These are phyloP conservation scores for Ciconia nigra DNA, from an alignment of 2,797 vertebrate species.

Conservation along the genomic window DNA sequence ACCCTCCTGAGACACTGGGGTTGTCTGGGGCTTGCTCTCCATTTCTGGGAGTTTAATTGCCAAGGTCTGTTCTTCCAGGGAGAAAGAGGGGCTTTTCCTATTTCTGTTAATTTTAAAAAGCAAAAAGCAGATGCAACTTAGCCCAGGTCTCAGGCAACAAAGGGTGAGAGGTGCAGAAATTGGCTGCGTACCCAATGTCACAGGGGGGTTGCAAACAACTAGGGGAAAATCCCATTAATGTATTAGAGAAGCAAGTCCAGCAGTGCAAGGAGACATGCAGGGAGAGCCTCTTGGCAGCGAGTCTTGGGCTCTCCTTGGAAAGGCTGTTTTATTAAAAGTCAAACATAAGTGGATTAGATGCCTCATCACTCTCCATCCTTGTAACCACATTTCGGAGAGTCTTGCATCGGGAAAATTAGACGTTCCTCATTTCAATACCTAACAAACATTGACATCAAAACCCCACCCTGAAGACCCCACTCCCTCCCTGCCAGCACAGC, in stretches of 20 bases:
- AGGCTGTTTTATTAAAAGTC: constrained; percentile 24
- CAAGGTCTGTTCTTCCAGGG: not conserved
- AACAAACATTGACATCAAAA: constrained; percentile 46
- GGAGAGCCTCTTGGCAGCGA: not conserved
- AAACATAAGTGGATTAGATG: constrained; percentile 40
- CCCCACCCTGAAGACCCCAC: not conserved
- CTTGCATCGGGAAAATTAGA: constrained; percentile 11
- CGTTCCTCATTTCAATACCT: constrained; percentile 22
- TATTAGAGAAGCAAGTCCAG: not conserved
- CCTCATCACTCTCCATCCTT: constrained; percentile 48
- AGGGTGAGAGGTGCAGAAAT: not conserved
- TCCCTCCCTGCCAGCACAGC: not conserved
- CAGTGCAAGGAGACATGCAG: not conserved
- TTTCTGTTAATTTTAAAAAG: not conserved
- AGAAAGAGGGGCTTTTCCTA: not conserved
- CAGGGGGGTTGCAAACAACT: not conserved
- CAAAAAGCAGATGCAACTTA: rapidly evolving
- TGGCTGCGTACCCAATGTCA: not conserved
- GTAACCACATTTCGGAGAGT: constrained; percentile 35
- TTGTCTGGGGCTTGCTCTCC: not conserved
- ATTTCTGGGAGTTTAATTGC: not conserved
- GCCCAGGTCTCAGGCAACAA: not conserved
- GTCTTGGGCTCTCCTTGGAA: not conserved
- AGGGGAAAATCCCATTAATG: not conserved
- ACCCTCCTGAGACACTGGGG: not conserved